A percentile compares a stretch with the other conserved stretches of the same genome.
Evolutionary conservation across 2,113 vertebrate genomes (phyloP).

Genomic region (Sander vitreus): DNA sequence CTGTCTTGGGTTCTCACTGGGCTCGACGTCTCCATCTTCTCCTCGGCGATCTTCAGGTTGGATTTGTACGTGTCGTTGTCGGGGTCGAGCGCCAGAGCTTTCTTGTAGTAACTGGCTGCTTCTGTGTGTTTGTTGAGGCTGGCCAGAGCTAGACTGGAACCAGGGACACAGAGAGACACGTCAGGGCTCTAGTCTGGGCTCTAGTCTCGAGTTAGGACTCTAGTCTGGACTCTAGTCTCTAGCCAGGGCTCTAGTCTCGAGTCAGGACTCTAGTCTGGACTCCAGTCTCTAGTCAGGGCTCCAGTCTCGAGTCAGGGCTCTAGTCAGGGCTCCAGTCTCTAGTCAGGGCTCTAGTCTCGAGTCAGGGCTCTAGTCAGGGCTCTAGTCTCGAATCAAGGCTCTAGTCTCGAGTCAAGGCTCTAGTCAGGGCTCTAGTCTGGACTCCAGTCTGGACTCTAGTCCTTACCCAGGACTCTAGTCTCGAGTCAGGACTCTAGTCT

Average conservation of each 20-base stretch:
- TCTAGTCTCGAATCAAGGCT: no score
- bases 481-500: background rate
- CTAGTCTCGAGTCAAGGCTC: no score
- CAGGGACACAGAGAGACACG: background rate
- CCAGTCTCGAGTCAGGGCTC: no score
- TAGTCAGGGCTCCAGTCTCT: no score
- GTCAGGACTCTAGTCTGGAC: no score
- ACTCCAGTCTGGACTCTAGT: no score
- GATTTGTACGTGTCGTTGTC: conserved; percentile 96
- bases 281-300: no score
- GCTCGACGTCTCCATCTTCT: conserved; percentile 92
- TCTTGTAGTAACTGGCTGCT: conserved; percentile 92
- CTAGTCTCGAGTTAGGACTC: no score
- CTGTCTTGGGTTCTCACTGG: conserved; percentile 83
- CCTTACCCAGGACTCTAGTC: background rate
- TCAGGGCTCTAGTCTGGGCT: background rate
- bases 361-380: no score
- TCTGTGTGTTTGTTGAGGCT: conserved; percentile 95
- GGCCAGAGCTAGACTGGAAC: conserved; percentile 90
- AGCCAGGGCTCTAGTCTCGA: background rate
- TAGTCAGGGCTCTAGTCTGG: no score
- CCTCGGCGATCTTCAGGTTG: conserved; percentile 95
- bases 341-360: no score
- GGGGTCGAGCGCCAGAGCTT: conserved; percentile 95
- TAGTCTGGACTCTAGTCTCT: no score